phyloP scores from a whole-genome alignment of 1,140 invertebrate species.

The Camponotus floridanus region DNA sequence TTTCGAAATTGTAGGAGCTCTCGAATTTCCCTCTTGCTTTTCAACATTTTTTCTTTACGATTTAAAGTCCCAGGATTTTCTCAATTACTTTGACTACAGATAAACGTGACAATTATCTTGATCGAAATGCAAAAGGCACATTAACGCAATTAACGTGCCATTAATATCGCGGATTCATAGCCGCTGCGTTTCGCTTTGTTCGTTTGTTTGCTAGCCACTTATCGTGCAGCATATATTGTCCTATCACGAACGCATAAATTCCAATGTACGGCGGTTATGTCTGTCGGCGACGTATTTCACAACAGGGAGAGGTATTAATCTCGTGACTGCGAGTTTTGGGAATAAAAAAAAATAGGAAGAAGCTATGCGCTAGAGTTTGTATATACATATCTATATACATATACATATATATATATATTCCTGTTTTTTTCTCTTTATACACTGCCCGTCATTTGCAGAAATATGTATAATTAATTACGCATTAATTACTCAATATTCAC shows the following conservation, averaged over 20 bases:
- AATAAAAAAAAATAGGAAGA: not conserved
- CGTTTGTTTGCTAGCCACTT: not conserved
- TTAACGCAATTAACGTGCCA: conserved; percentile 25
- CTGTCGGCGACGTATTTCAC: conserved; percentile 20
- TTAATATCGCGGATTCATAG: conserved; percentile 15
- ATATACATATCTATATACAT: not conserved
- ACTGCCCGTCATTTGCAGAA: not conserved
- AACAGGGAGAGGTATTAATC: conserved; percentile 18
- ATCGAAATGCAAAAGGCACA: not conserved
- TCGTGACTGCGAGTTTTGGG: not conserved
- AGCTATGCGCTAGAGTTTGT: not conserved
- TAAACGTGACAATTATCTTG: not conserved
- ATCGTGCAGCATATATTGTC: not conserved
- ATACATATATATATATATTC: no score
- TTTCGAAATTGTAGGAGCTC: not conserved
- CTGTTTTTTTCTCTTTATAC: no score
- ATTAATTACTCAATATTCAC: not conserved
- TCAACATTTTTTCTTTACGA: not conserved
- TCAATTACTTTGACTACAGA: not conserved
- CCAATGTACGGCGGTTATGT: not conserved
- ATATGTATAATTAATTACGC: not conserved
- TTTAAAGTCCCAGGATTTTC: not conserved
- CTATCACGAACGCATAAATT: conserved; percentile 39
- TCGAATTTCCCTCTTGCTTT: not conserved
- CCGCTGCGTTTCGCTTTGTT: not conserved